Base-by-base conservation (phyloP, 53 echinoderm and acorn worm genomes). In the Apostichopus leukothele region DNA sequence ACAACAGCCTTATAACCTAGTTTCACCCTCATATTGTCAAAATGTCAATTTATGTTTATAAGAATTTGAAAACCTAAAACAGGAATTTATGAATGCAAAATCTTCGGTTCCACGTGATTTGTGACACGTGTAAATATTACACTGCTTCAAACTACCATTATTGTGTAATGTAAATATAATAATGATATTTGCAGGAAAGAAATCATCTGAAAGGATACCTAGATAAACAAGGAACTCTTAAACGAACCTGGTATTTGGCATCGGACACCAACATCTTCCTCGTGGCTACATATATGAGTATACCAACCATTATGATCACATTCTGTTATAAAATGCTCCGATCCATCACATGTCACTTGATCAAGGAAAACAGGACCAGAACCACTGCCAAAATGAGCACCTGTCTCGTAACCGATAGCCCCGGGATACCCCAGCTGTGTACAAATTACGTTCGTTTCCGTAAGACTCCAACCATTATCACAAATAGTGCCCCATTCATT, bases 191-290 rank as follows among this genome's bases (percentile, higher is more conserved):
- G 39, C 39, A 39, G 39, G 39, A 39, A 39, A 39, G 39, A 39
- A 39, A 39, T 39, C 39, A 39, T 39, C 39, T 39, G 39, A 39
- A 39, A 39, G 39, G 39, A 39, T 39, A 39, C 39, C 3, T 39
- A 39, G 39, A 39, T 39, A 39, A 39, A 18, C 74, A 4, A 16
- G 68, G 39, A 39, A 3, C 39, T 39, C 39, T 19, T 77, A 77
- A 9, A 59, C 81, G 5, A 54, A 81, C 81, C 55, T 81, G 81
- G 81, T 4, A 21, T 81, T 22, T 19, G 39, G 21, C 81, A 81
- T 18, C 81, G 53, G 26, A 81, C 81, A 2, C 55, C 81, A 21
- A n/a, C 81, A 8, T 81, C 81, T 18, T 59, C 18, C n/a, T 10
- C 13, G 22, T 54, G 81, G 22, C 22, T 22, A 19, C 81, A 81